Base-by-base conservation (phyloP, 92 coral and sea anemone species). In the Anthopleura xanthogrammica region DNA sequence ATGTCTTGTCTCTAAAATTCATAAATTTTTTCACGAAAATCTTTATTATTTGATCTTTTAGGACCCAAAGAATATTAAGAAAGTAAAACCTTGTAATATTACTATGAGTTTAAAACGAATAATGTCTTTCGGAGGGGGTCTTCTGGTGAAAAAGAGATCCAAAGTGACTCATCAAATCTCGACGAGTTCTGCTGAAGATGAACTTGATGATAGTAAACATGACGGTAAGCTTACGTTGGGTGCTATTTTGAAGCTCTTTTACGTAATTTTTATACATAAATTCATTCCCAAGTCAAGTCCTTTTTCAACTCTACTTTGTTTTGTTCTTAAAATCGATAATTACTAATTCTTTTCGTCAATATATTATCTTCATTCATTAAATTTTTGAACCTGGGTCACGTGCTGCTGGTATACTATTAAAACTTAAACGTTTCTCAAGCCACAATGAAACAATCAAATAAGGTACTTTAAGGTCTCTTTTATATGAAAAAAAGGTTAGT, bases 81-180 rank as follows among this genome's bases (percentile, higher is more conserved):
- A 8, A n/a, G 72, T 22, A n/a, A 64, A 64, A 64, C 5, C 0
- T n/a, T n/a, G 0, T 36, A 0, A 24, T 42, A 75, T 81, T 81
- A 12, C 20, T 12, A 81, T 81, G 84, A 81, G 84, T 81, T 76
- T 81, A 10, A 81, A 81, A 60, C 73, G 84, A 46, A 46, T 76
- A 19, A 54, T 66, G 71, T 68, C 84, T 17, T 68, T 81, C 50
- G 77, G 77, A 71, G 22, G 84, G 50, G 41, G 40, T 52, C 70
- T 68, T 71, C 84, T 70, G 41, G 62, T 24, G 22, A 81, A 81
- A 42, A 81, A 70, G 58, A 81, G 58, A 75, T 46, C 29, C 20
- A 81, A 81, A 40, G 73, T 81, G 52, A 24, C 77, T 12, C 74
- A 29, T 29, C 36, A 23, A 36, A 36, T 29, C 10, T 68, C 74